phyloP scores from a whole-genome alignment of 1,140 invertebrate species.

The Calycopis cecrops region DNA sequence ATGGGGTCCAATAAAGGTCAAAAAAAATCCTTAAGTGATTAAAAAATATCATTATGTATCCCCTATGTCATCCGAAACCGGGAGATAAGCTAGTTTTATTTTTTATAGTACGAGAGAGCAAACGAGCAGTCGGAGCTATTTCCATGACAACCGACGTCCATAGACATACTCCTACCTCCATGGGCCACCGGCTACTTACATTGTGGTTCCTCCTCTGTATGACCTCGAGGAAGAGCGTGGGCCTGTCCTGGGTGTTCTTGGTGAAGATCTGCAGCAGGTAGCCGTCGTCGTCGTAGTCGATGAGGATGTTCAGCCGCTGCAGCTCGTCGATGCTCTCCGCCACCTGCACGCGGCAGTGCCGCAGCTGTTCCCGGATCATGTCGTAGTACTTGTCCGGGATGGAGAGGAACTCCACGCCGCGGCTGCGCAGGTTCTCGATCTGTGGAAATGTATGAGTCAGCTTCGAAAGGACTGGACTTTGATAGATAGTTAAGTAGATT shows the following conservation, averaged over 20 bases:
- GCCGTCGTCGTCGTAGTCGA: conserved; percentile 98
- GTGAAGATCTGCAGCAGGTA: conserved; percentile 99
- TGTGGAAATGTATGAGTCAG: too few relatives aligned
- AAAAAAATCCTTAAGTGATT: too few relatives aligned
- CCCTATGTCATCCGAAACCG: too few relatives aligned
- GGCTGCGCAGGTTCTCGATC: conserved; percentile 86
- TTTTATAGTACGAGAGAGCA: too few relatives aligned
- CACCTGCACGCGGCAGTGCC: conserved; percentile 86
- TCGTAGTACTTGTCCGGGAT: conserved; percentile 95
- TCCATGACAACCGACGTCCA: too few relatives aligned
- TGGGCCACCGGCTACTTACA: conserved; percentile 79
- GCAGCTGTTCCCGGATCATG: conserved; percentile 86
- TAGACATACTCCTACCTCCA: too few relatives aligned
- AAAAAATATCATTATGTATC: too few relatives aligned
- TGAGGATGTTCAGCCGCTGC: conserved; percentile 93
- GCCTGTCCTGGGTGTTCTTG: conserved; percentile 97
- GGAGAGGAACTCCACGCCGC: conserved; percentile 93
- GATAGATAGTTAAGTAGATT: too few relatives aligned
- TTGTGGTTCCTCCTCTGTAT: conserved; percentile 97
- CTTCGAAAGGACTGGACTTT: too few relatives aligned
- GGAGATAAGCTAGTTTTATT: too few relatives aligned
- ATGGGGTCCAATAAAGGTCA: too few relatives aligned
- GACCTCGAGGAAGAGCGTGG: conserved; percentile 97
- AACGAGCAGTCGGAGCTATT: too few relatives aligned
- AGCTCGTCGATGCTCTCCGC: conserved; percentile 89